phyloP scores from a whole-genome alignment of 2,113 vertebrate genomes.

The Chloropsis hardwickii region DNA sequence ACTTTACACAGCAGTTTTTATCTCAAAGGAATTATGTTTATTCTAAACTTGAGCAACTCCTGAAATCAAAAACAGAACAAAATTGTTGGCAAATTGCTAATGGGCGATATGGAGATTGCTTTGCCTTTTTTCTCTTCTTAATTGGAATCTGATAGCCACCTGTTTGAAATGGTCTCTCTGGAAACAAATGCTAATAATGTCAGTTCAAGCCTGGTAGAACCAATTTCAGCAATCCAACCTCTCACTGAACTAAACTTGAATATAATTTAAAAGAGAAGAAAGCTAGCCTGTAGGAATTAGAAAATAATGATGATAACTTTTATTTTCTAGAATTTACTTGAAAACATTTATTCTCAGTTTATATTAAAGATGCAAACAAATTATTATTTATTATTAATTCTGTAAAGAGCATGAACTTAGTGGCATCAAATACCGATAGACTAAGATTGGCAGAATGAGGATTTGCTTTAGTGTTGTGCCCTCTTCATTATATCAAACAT shows the following conservation, averaged over 20 bases:
- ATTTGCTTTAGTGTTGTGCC: background rate
- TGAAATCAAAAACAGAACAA: background rate
- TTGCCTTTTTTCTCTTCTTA: background rate
- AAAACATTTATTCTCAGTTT: background rate
- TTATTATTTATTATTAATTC: background rate
- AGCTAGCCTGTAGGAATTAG: background rate
- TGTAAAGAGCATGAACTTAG: background rate
- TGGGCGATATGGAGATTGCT: background rate
- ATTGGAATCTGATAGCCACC: conserved; percentile 1
- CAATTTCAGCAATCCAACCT: background rate
- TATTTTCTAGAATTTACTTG: background rate
- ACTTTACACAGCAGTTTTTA: background rate
- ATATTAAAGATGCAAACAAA: background rate
- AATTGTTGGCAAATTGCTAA: conserved; percentile 19
- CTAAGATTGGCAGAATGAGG: background rate
- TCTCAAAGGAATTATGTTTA: conserved; percentile 16
- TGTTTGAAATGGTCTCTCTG: conserved; percentile 17
- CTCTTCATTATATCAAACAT: background rate
- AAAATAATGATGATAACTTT: background rate
- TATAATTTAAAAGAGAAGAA: background rate
- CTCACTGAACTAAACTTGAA: background rate
- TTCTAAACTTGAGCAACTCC: conserved; percentile 4
- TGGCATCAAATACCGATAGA: background rate
- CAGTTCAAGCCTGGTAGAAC: background rate
- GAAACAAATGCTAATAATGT: background rate